These are phyloP conservation scores for Sternotherus odoratus DNA, from an alignment of 2,797 vertebrate genomes.

Conservation along the genomic window DNA sequence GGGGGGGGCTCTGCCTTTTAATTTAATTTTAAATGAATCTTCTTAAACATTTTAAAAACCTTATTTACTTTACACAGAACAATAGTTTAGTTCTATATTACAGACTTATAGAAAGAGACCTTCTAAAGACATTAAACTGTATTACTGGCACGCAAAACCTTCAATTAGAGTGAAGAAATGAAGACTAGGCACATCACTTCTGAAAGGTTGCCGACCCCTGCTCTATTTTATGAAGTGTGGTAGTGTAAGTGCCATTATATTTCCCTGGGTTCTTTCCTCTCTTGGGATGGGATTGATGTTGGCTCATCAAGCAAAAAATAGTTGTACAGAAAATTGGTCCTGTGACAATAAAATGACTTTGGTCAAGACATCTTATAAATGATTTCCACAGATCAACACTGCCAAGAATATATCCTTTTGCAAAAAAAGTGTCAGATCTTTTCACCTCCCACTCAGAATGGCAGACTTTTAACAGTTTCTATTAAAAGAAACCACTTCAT, in stretches of 20 bases:
- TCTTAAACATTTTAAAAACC: no score
- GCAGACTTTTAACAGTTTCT: conserved; percentile 45
- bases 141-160: no score
- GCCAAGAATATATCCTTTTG: conserved; percentile 40
- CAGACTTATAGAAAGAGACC: no score
- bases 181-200: no score
- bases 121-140: no score
- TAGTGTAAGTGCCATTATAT: background rate
- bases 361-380: background rate
- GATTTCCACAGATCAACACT: conserved; percentile 46
- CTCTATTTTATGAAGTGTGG: background rate
- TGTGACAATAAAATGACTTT: background rate
- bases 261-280: background rate
- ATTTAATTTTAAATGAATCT: no score
- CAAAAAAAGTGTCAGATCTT: background rate
- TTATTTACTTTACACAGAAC: no score
- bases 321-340: background rate
- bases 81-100: no score
- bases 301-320: background rate
- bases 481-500: background rate
- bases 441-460: conserved; percentile 32
- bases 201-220: no score
- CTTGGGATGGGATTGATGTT: background rate
- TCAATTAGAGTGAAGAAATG: no score
- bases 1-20: no score